These are phyloP conservation scores for Pteruthius melanotis DNA, from an alignment of 2,113 vertebrate genomes.

Conservation along the genomic window DNA sequence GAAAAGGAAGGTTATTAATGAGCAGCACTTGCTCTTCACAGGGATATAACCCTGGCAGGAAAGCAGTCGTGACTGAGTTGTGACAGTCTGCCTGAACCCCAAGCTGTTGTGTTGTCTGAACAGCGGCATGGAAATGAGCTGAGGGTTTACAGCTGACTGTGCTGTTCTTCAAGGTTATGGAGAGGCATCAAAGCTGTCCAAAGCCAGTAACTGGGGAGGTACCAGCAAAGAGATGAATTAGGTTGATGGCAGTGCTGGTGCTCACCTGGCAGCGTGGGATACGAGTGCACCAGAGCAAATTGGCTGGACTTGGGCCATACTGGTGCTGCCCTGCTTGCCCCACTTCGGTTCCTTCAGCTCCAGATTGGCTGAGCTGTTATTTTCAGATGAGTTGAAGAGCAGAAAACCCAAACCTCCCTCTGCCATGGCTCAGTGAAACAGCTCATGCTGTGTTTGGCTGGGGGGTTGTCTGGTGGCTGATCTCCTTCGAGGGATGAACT, in stretches of 20 bases:
- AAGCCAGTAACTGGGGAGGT: background rate
- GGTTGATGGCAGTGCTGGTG: background rate
- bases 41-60: background rate
- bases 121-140: background rate
- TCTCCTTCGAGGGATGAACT: background rate
- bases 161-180: background rate
- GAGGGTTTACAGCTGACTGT: background rate
- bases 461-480: background rate
- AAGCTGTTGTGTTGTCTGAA: background rate
- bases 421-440: background rate
- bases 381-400: background rate
- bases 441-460: background rate
- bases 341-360: background rate
- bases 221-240: background rate
- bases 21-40: background rate
- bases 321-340: background rate
- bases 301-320: background rate
- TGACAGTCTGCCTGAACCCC: background rate
- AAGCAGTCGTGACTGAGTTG: background rate
- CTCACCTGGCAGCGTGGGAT: background rate
- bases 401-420: accelerated
- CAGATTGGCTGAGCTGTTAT: background rate
- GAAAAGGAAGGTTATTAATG: background rate
- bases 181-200: background rate
- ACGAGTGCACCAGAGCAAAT: background rate